Conservation (phyloP, 2,888 invertebrate genomes). For the Norana najaformis region DNA sequence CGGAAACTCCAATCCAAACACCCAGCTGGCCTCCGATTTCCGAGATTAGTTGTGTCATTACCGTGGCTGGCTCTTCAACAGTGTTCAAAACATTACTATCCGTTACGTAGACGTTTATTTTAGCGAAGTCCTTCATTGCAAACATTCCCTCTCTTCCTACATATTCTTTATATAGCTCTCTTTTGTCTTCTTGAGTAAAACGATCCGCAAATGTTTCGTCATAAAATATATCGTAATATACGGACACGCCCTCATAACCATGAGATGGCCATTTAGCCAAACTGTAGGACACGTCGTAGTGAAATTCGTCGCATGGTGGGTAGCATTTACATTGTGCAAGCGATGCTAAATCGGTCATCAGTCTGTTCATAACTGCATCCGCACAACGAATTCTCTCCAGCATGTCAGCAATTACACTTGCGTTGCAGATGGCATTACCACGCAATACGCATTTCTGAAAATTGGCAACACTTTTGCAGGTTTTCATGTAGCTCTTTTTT, state of each 20-base stretch:
- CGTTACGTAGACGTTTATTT: slow-evolving; percentile 46
- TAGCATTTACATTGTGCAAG: slow-evolving; percentile 40
- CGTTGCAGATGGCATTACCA: slow-evolving; percentile 34
- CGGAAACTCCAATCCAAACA: slow-evolving; percentile 45
- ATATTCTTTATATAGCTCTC: slow-evolving; percentile 36
- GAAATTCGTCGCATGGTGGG: slow-evolving; percentile 43
- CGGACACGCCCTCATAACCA: slow-evolving; percentile 44
- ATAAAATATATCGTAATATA: slow-evolving; percentile 41
- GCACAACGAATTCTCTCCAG: slow-evolving; percentile 40
- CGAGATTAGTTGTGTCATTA: slow-evolving; percentile 41
- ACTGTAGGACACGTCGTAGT: slow-evolving; percentile 44
- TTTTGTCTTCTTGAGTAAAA: slow-evolving; percentile 34
- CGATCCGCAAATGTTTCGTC: slow-evolving; percentile 40
- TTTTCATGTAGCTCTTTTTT: background rate
- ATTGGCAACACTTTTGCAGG: background rate
- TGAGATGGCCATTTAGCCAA: slow-evolving; percentile 44
- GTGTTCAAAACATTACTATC: slow-evolving; percentile 46
- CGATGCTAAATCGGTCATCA: slow-evolving; percentile 37
- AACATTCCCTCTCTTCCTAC: slow-evolving; percentile 33
- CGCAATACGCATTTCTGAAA: background rate
- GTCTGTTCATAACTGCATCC: slow-evolving; percentile 30
- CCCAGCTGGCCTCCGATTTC: slow-evolving; percentile 46
- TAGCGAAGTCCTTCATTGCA: slow-evolving; percentile 44
- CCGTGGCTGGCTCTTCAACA: slow-evolving; percentile 42
- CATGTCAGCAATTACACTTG: slow-evolving; percentile 33